Evolutionary conservation across 2,113 vertebrate genomes (phyloP).

Genomic region (Rhinopithecus roxellana): DNA sequence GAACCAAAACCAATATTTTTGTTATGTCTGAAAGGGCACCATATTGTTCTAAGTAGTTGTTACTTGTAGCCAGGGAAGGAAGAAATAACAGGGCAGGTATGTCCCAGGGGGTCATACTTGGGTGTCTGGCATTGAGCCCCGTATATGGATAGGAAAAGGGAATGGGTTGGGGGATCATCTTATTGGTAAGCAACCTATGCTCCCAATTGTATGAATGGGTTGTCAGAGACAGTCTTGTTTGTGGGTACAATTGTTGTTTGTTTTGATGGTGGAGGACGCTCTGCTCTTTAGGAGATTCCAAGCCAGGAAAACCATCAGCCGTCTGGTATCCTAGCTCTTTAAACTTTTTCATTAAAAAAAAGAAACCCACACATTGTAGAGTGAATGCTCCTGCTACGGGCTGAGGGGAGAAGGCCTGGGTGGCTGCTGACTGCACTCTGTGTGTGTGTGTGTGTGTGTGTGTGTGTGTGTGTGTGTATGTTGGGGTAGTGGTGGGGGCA

Average conservation of each 20-base stretch:
- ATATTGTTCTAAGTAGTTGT: constrained; percentile 67
- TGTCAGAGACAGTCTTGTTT: constrained; percentile 28
- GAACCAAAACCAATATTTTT: constrained; percentile 52
- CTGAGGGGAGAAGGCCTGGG: background rate
- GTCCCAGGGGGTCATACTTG: background rate
- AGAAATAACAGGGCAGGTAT: constrained; percentile 48
- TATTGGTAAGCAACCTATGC: background rate
- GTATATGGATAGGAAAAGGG: background rate
- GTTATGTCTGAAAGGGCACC: constrained; percentile 55
- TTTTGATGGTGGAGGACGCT: constrained; percentile 53
- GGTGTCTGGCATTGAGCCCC: background rate
- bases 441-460: background rate
- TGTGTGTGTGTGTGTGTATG: too few relatives aligned
- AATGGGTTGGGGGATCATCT: background rate
- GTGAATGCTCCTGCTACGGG: background rate
- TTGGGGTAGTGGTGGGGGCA: background rate
- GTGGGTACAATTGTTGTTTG: constrained; percentile 55
- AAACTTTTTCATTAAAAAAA: constrained; percentile 63
- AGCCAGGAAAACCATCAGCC: constrained; percentile 68
- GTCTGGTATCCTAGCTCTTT: constrained; percentile 61
- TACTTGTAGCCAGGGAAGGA: constrained; percentile 41
- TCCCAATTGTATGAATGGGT: background rate
- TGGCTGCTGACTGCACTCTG: background rate
- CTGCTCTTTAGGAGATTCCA: constrained; percentile 55
- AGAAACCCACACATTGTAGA: background rate